A percentile compares a stretch with the other conserved stretches of the same genome.
Conservation (phyloP, 2,888 invertebrate genomes). For the Spatulosminthurus flaviceps region DNA sequence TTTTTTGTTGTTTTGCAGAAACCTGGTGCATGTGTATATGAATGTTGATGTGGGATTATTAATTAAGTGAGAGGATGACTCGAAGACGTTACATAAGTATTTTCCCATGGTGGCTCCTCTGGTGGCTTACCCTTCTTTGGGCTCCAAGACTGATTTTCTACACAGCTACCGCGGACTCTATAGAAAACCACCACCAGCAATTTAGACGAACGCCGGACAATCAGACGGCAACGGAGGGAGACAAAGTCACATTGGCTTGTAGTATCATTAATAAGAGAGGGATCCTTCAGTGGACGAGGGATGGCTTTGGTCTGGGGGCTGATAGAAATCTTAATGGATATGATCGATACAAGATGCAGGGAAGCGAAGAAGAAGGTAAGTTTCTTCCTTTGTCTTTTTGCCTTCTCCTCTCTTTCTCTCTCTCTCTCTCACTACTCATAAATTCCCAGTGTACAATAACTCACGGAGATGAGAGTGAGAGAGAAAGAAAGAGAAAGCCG, state of each 20-base stretch:
- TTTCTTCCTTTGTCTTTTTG: neutral
- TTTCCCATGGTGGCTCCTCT: slow-evolving; percentile 51
- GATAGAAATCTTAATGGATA: slow-evolving; percentile 90
- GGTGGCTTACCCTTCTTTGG: slow-evolving; percentile 53
- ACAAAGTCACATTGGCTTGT: slow-evolving; percentile 86
- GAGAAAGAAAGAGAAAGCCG: too few relatives aligned
- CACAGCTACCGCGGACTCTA: slow-evolving; percentile 12
- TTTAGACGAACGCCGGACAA: slow-evolving; percentile 93
- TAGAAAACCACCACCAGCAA: slow-evolving; percentile 76
- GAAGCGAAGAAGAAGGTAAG: slow-evolving; percentile 92
- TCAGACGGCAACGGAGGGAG: slow-evolving; percentile 87
- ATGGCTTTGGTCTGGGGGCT: slow-evolving; percentile 93
- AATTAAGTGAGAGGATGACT: slow-evolving; percentile 30
- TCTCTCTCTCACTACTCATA: neutral
- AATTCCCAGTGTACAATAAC: too few relatives aligned
- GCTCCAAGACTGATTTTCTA: slow-evolving; percentile 51
- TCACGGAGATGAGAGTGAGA: too few relatives aligned
- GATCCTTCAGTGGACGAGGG: slow-evolving; percentile 95
- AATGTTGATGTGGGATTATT: slow-evolving; percentile 31
- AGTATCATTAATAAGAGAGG: slow-evolving; percentile 88
- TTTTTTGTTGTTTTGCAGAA: slow-evolving; percentile 37
- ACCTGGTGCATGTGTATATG: slow-evolving; percentile 24
- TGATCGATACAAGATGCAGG: slow-evolving; percentile 95
- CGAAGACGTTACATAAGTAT: slow-evolving; percentile 44
- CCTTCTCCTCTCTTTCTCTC: neutral